These are phyloP conservation scores for Mizuhopecten yessoensis DNA, from an alignment of 1,140 invertebrate species.

Conservation along the genomic window DNA sequence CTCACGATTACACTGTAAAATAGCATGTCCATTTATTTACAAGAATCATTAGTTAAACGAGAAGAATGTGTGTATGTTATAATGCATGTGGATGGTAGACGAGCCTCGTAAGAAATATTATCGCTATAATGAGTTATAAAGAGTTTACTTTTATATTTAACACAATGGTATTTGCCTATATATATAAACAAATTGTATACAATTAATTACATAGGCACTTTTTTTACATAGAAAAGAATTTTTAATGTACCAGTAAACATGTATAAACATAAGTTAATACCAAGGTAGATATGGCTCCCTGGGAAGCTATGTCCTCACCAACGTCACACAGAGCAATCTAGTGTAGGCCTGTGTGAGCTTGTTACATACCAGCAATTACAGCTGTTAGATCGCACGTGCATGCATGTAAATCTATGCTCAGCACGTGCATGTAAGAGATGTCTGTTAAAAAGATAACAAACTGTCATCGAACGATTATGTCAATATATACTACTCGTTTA, in stretches of 20 bases:
- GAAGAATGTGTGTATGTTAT: too few relatives aligned
- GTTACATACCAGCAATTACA: constrained; percentile 8
- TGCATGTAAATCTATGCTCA: constrained; percentile 9
- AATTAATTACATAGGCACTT: not conserved
- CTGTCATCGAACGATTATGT: not conserved
- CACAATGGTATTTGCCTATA: not conserved
- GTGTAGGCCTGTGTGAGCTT: not conserved
- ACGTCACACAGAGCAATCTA: not conserved
- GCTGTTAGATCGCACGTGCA: constrained; percentile 27
- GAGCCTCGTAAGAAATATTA: too few relatives aligned
- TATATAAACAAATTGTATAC: not conserved
- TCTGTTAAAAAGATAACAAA: constrained; percentile 1
- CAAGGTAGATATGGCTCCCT: not conserved
- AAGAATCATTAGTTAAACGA: too few relatives aligned
- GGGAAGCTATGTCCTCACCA: too few relatives aligned
- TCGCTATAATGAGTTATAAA: too few relatives aligned
- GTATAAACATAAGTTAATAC: not conserved
- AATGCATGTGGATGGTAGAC: too few relatives aligned
- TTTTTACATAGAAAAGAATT: not conserved
- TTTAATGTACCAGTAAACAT: not conserved
- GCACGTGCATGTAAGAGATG: not conserved
- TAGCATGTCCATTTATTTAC: too few relatives aligned
- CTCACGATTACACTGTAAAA: too few relatives aligned
- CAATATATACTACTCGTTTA: not conserved
- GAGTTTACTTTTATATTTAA: not conserved